A percentile compares a stretch with the other conserved stretches of the same genome.
phyloP scores from a whole-genome alignment of 2,797 vertebrate species.

The Furcifer pardalis region DNA sequence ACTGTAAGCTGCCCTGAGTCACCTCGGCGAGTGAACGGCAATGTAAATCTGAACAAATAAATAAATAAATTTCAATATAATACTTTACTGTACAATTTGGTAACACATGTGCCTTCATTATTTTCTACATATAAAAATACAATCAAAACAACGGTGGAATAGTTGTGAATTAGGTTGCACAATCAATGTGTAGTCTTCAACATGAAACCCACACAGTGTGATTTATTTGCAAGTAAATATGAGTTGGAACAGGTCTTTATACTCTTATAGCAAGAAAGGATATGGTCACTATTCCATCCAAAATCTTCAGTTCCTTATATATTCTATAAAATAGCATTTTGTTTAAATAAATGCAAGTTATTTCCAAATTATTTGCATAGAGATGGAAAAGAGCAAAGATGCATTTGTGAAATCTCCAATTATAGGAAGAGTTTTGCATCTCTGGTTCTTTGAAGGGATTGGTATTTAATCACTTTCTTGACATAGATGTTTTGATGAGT shows the following conservation, averaged over 20 bases:
- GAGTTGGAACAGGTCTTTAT: neutral
- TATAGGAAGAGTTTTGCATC: neutral
- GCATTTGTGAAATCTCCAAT: neutral
- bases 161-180: neutral
- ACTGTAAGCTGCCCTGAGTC: too few species aligned
- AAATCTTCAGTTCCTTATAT: neutral
- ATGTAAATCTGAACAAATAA: too few species aligned
- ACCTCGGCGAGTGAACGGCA: too few species aligned
- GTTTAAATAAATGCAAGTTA: conserved; percentile 3
- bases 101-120: too few species aligned
- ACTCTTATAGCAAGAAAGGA: neutral
- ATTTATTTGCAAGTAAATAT: neutral
- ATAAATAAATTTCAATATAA: too few species aligned
- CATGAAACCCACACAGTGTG: neutral
- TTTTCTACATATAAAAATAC: neutral
- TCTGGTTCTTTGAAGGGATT: conserved; percentile 6
- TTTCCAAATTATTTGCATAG: conserved; percentile 23
- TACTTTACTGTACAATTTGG: too few species aligned
- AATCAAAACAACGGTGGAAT: neutral
- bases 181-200: neutral
- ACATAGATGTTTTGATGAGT: too few species aligned
- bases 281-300: neutral
- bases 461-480: neutral
- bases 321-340: conserved; percentile 5
- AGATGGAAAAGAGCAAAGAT: conserved; percentile 11